Percentiles rank a stretch among this genome's conserved stretches.
phyloP scores from a whole-genome alignment of 2,888 invertebrate species.

The Mongoloraphidia duomilia region DNA sequence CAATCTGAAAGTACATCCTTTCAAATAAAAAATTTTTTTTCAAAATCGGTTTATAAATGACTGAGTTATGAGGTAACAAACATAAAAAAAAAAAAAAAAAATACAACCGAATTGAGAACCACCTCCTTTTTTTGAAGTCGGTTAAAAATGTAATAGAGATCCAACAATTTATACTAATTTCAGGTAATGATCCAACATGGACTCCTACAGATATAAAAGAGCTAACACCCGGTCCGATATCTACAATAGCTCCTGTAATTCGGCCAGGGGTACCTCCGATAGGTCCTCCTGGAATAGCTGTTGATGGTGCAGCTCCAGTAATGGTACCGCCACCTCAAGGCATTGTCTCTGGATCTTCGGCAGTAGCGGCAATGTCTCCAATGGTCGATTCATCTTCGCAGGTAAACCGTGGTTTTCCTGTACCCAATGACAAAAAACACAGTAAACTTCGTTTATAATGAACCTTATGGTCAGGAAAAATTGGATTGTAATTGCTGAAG shows the following conservation, averaged over 20 bases:
- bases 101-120: no score
- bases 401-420: conserved; percentile 11
- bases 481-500: no score
- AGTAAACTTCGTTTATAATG: neutral
- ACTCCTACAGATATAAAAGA: conserved; percentile 52
- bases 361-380: conserved; percentile 11
- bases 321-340: conserved; percentile 25
- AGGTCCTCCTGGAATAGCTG: conserved; percentile 21
- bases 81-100: no score
- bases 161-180: conserved; percentile 23
- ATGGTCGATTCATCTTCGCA: conserved; percentile 12
- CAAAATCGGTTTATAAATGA: no score
- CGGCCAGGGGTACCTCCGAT: conserved; percentile 21
- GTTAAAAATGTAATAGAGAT: conserved; percentile 8
- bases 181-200: conserved; percentile 38
- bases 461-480: no score
- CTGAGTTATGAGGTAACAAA: no score
- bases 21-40: no score
- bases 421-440: conserved; percentile 10
- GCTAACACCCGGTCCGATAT: conserved; percentile 41
- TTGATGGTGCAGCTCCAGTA: conserved; percentile 13
- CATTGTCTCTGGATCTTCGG: conserved; percentile 19
- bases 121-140: no score
- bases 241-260: conserved; percentile 4
- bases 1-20: no score